Base-by-base conservation (phyloP, 2,113 vertebrate genomes). In the Addax nasomaculatus region DNA sequence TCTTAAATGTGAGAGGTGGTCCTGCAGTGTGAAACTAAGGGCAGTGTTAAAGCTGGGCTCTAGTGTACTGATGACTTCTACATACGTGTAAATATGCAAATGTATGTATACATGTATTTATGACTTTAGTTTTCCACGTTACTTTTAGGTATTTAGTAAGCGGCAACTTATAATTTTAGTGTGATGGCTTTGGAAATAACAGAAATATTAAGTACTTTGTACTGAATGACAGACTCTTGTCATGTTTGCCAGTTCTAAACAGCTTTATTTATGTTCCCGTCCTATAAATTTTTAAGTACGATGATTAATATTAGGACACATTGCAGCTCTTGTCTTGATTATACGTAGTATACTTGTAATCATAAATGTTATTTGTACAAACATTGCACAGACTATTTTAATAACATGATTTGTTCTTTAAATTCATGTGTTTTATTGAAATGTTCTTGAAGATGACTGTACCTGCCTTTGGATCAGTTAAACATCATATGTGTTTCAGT, bases 201-300 rank as follows among this genome's bases (percentile, higher is more conserved):
- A 91, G 97, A 98, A 98, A 90, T 97, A 95, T 30, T 96, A 98
- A 98, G 94, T 96, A 94, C 96, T 76, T 98, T 98, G 98, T 98
- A 96, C 97, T 97, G 97, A 98, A 98, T 99, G 98, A 98, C 97
- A 99, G 99, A 99, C 98, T 98, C 99, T 99, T 99, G 99, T 99
- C 99, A 98, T 99, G 99, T 99, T 99, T 98, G 98, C 99, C 99
- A 99, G 99, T 99, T 99, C 99, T 99, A 99, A 97, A 99, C 99
- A 99, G 99, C 99, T 99, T 99, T 99, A 99, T 99, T 99, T 99
- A 99, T 99, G 99, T 99, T 99, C 91, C 92, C 99, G 99, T 99
- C 99, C 99, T 99, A 98, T 99, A 99, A 99, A 98, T 98, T 99
- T 99, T 99, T 98, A 98, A 99, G 97, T 98, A 98, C 97, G 98